Evolutionary conservation across 2,888 invertebrate genomes (phyloP).

Genomic region (Eurytoma californica): DNA sequence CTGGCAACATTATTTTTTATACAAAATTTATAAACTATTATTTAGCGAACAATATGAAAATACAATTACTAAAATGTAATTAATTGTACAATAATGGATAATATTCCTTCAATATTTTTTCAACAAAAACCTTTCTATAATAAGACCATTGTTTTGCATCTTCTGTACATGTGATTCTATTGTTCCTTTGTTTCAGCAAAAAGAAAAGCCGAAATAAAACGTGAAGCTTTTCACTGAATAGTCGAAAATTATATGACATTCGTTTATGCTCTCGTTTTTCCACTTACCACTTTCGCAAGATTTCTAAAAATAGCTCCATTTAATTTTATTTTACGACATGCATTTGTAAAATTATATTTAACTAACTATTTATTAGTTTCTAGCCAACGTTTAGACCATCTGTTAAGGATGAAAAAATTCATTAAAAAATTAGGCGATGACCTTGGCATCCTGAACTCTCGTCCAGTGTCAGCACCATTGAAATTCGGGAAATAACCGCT

Average conservation of each 20-base stretch:
- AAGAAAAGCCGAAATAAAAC: slow-evolving; percentile 11
- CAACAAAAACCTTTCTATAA: background rate
- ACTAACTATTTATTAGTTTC: background rate
- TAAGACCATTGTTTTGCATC: slow-evolving; percentile 13
- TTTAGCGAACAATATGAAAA: too few relatives aligned
- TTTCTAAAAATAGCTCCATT: background rate
- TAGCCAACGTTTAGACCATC: too few relatives aligned
- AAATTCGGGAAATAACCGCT: slow-evolving; percentile 9
- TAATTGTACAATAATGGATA: background rate
- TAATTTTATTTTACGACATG: too few relatives aligned
- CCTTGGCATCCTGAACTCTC: too few relatives aligned
- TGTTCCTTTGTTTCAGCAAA: slow-evolving; percentile 24
- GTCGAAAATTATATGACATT: slow-evolving; percentile 13
- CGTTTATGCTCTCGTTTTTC: background rate
- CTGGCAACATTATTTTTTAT: too few relatives aligned
- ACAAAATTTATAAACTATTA: too few relatives aligned
- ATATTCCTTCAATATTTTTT: slow-evolving; percentile 13
- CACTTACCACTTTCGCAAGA: slow-evolving; percentile 7
- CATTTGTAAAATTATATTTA: too few relatives aligned
- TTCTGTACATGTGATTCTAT: slow-evolving; percentile 20
- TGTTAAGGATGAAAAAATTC: too few relatives aligned
- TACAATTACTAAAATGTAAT: too few relatives aligned
- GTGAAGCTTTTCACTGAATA: slow-evolving; percentile 1
- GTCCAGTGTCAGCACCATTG: background rate
- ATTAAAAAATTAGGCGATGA: too few relatives aligned